Conservation (phyloP, 1,140 invertebrate species). For the Drosophila repleta region DNA sequence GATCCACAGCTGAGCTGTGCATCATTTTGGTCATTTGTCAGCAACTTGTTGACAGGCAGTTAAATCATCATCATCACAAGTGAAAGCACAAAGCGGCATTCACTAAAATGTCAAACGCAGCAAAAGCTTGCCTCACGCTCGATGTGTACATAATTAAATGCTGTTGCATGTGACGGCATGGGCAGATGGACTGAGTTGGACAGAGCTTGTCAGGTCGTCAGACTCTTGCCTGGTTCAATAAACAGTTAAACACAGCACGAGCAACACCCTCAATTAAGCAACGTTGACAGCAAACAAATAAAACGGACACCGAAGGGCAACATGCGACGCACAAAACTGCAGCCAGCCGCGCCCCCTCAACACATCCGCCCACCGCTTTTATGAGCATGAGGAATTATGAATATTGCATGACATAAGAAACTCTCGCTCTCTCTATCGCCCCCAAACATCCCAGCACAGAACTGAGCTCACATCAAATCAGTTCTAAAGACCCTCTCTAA, state of each 20-base stretch:
- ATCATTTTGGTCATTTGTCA: slow-evolving; percentile 13
- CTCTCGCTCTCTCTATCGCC: not conserved
- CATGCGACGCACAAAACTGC: slow-evolving; percentile 52
- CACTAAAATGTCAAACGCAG: slow-evolving; percentile 4
- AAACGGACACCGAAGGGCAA: slow-evolving; percentile 43
- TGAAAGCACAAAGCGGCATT: slow-evolving; percentile 18
- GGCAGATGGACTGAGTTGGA: slow-evolving; percentile 1
- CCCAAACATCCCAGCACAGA: not conserved
- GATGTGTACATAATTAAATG: slow-evolving; percentile 70
- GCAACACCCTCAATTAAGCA: slow-evolving; percentile 71
- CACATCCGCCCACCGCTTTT: slow-evolving; percentile 26
- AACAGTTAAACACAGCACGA: slow-evolving; percentile 31
- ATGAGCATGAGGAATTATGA: slow-evolving; percentile 69
- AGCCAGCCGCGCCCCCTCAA: slow-evolving; percentile 27
- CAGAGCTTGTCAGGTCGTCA: not conserved
- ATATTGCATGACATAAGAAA: slow-evolving; percentile 57
- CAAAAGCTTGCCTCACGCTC: not conserved
- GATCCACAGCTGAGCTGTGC: not conserved
- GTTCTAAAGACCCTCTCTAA: slow-evolving; percentile 27
- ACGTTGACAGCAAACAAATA: slow-evolving; percentile 62
- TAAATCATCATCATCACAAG: slow-evolving; percentile 7
- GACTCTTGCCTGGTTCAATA: slow-evolving; percentile 45
- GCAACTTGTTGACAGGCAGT: slow-evolving; percentile 30
- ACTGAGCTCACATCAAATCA: slow-evolving; percentile 48
- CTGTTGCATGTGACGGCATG: slow-evolving; percentile 22